Percentiles rank a stretch among this genome's conserved stretches.
Conservation (phyloP, 2,113 vertebrate genomes). For the Chroicocephalus ridibundus region DNA sequence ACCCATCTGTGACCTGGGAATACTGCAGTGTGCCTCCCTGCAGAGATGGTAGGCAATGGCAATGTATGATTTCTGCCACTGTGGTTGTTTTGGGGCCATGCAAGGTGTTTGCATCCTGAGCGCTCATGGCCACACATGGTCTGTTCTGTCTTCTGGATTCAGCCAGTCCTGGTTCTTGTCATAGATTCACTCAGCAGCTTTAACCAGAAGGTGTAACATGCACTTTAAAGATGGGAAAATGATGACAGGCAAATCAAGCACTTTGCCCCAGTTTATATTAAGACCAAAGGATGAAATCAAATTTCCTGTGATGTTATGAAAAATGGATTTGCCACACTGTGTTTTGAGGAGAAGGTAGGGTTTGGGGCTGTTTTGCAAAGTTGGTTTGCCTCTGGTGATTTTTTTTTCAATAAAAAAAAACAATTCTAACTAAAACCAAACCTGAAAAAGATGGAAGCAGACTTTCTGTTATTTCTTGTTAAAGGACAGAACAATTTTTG, state of each 20-base stretch:
- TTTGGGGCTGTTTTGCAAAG: background rate
- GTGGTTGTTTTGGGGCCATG: background rate
- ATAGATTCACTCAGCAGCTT: background rate
- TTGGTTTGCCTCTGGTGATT: background rate
- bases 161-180: background rate
- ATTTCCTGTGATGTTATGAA: background rate
- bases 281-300: background rate
- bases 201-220: background rate
- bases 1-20: slow-evolving; percentile 84
- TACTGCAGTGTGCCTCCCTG: slow-evolving; percentile 83
- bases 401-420: background rate
- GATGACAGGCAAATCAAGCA: background rate
- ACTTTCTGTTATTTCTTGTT: background rate
- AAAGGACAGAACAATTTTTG: background rate
- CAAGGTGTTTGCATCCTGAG: background rate
- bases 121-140: rapidly evolving
- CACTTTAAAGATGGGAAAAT: background rate
- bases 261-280: background rate
- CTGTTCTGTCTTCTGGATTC: background rate
- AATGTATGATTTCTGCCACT: background rate
- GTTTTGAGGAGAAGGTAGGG: background rate
- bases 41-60: slow-evolving; percentile 59
- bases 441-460: background rate
- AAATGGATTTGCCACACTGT: background rate
- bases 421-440: background rate